phyloP scores from a whole-genome alignment of 2,888 invertebrate genomes.

The Papilio demoleus region DNA sequence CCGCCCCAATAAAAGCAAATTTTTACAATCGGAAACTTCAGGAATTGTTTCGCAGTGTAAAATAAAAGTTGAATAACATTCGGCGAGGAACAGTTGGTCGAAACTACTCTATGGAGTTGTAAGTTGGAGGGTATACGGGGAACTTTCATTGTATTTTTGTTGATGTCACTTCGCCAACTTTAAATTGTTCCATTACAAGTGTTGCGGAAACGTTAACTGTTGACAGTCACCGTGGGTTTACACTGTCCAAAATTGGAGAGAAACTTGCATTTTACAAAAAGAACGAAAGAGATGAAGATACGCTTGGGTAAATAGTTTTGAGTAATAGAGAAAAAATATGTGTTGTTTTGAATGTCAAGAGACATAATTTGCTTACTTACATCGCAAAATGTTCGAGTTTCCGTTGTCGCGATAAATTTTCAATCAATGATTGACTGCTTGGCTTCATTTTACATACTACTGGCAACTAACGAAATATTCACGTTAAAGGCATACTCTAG shows the following conservation, averaged over 20 bases:
- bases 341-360: not conserved
- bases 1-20: conserved; percentile 32
- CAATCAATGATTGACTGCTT: too few species aligned
- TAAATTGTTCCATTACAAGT: conserved; percentile 39
- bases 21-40: conserved; percentile 36
- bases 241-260: too few species aligned
- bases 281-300: not conserved
- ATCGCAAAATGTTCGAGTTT: too few species aligned
- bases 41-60: conserved; percentile 36
- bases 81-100: conserved; percentile 39
- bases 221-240: conserved; percentile 2
- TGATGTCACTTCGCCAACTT: conserved; percentile 41
- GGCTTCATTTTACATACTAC: too few species aligned
- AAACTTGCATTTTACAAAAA: not conserved
- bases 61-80: conserved; percentile 42
- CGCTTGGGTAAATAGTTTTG: not conserved
- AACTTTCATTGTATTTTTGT: conserved; percentile 42
- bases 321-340: too few species aligned
- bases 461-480: too few species aligned
- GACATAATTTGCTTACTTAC: not conserved
- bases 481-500: too few species aligned
- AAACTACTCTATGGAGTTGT: conserved; percentile 36
- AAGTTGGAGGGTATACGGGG: conserved; percentile 38
- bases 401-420: too few species aligned
- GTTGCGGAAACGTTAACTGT: conserved; percentile 17